Evolutionary conservation across 92 coral and sea anemone species (phyloP).

Genomic region (Paragorgia papillata): DNA sequence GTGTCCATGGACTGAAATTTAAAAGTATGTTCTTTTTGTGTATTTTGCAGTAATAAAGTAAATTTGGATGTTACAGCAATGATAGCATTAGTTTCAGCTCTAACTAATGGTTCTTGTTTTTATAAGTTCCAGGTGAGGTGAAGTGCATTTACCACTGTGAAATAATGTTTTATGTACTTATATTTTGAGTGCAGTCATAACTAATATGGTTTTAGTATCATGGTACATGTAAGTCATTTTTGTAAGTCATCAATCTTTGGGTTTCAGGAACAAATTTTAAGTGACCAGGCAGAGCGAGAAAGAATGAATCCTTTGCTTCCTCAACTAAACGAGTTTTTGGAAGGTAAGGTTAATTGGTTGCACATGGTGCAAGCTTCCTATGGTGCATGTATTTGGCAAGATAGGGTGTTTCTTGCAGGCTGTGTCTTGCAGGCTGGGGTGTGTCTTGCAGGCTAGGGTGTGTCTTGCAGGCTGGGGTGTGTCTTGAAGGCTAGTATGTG

Average conservation of each 20-base stretch:
- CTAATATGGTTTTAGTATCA: neutral
- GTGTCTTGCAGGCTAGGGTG: no score
- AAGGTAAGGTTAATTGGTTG: constrained; percentile 67
- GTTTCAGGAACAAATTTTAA: constrained; percentile 72
- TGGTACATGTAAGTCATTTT: no score
- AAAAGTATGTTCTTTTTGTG: no score
- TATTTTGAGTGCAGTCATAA: neutral
- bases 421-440: no score
- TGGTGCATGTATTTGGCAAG: no score
- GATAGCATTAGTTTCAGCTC: constrained; percentile 84
- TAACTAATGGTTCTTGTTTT: constrained; percentile 85
- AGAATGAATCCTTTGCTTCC: constrained; percentile 73
- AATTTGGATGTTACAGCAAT: constrained; percentile 94
- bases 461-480: no score
- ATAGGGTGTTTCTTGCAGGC: no score
- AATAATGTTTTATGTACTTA: no score
- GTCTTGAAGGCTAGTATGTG: no score
- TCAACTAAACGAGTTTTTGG: constrained; percentile 56
- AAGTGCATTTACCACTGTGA: neutral
- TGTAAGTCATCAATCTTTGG: no score
- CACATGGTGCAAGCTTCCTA: no score
- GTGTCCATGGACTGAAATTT: no score
- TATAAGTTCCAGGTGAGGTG: constrained; percentile 71
- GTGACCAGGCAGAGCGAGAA: constrained; percentile 80
- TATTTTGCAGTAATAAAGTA: constrained; percentile 53